These are phyloP conservation scores for Macrotis lagotis DNA, from an alignment of 2,113 vertebrate genomes.

Conservation along the genomic window DNA sequence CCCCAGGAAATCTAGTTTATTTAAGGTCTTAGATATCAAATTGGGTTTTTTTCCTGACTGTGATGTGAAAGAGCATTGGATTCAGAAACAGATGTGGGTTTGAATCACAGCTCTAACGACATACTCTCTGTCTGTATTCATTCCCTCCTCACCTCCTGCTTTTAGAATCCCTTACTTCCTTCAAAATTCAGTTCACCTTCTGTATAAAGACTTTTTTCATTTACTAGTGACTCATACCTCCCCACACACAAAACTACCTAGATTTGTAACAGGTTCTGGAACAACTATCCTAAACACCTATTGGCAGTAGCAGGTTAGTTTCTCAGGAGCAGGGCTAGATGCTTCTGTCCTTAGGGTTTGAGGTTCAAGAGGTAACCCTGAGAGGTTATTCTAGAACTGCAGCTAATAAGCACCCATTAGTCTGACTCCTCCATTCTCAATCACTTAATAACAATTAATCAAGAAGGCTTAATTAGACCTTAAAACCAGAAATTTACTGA, in stretches of 20 bases:
- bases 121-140: not conserved
- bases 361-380: not conserved
- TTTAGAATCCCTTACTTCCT: not conserved
- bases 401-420: not conserved
- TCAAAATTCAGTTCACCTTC: not conserved
- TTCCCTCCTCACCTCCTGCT: not conserved
- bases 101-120: not conserved
- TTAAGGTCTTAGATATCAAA: not conserved
- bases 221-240: not conserved
- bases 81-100: not conserved
- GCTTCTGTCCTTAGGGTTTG: too few relatives aligned
- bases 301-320: not conserved
- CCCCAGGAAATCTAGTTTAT: not conserved
- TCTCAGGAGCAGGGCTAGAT: not conserved
- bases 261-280: not conserved
- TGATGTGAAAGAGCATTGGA: not conserved
- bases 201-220: not conserved
- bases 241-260: not conserved
- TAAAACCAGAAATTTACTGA: not conserved
- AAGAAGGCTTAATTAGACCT: not conserved
- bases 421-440: not conserved
- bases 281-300: not conserved
- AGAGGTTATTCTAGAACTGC: not conserved
- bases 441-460: not conserved
- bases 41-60: not conserved